Evolutionary conservation across 2,113 vertebrate genomes (phyloP), one percentile per base, ranked within the genome.

Genomic region (Pedetes capensis): DNA sequence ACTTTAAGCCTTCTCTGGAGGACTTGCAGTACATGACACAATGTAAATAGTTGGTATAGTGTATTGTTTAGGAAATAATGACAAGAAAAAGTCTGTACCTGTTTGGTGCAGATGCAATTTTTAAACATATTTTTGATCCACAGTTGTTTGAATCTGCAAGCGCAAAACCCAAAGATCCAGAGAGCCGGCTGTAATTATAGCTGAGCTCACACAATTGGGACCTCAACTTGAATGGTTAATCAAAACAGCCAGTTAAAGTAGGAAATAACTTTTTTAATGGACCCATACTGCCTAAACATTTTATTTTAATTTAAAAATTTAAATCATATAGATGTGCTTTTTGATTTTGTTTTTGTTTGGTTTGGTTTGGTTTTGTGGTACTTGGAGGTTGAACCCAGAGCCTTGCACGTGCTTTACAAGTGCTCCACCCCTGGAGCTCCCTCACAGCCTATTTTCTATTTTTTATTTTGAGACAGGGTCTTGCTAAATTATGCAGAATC

Each of bases 211-310:
- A 34, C 22, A 66, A 37, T 3, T 88, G 72, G 39, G 49, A 39
- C 29, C 71, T 32, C 32, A 51, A 76, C 74, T 49, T 72, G 47
- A 63, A 55, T 51, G n/a, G 49, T 80, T 71, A 63, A 89, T 89
- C 27, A 20, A 23, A 66, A 82, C 57, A 13, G 47, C 71, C 42
- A 37, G 34, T 61, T 57, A n/a, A 79, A 81, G 49, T 3, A 59
- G 81, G 27, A 94, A 95, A 64, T 74, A 11, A 87, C 44, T 87
- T 75, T 64, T 87, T 59, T 83, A 51, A 92, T 66, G n/a, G 84
- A 76, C 10, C 34, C 2, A 53, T 27, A 17, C 11, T 75, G 42
- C 12, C 71, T 55, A 37, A 85, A 25, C 34, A 61, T 51, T 16
- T 53, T 42, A 53, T 72, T n/a, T n/a, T n/a, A n/a, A n/a, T n/a